Evolutionary conservation across 2,888 invertebrate species (phyloP).

Genomic region (Opisthograptis luteolata): DNA sequence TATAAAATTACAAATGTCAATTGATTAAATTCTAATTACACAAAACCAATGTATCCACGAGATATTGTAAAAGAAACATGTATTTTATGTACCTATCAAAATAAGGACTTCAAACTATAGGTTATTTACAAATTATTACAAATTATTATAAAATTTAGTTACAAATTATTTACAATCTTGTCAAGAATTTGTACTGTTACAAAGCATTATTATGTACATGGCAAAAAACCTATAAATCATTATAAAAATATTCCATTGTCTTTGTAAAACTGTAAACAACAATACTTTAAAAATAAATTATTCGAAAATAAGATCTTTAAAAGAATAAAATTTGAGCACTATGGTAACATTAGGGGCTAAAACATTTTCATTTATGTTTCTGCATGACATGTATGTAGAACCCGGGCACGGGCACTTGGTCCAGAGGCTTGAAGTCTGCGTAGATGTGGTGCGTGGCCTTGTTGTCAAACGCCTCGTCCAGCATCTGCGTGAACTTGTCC

Average conservation of each 20-base stretch:
- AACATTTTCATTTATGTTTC: conserved; percentile 67
- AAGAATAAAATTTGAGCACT: conserved; percentile 8
- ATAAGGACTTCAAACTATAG: no score
- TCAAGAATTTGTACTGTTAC: no score
- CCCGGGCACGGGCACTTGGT: conserved; percentile 86
- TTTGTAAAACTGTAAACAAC: background rate
- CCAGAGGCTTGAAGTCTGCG: conserved; percentile 91
- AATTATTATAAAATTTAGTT: no score
- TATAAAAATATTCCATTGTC: background rate
- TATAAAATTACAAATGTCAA: no score
- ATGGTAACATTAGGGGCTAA: background rate
- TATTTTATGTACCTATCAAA: no score
- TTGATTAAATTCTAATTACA: no score
- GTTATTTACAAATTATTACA: no score
- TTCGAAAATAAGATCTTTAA: conserved; percentile 8
- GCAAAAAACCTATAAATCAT: background rate
- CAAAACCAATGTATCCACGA: no score
- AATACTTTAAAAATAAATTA: conserved; percentile 1
- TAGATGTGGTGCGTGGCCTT: conserved; percentile 88
- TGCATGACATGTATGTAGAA: conserved; percentile 94
- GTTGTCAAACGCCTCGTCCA: conserved; percentile 88
- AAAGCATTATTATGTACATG: no score
- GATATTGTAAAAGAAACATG: no score
- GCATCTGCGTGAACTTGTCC: conserved; percentile 87
- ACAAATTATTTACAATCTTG: no score